A percentile compares a stretch with the other conserved stretches of the same genome.
phyloP scores from a whole-genome alignment of 1,140 invertebrate species.

The Macrobrachium nipponense region DNA sequence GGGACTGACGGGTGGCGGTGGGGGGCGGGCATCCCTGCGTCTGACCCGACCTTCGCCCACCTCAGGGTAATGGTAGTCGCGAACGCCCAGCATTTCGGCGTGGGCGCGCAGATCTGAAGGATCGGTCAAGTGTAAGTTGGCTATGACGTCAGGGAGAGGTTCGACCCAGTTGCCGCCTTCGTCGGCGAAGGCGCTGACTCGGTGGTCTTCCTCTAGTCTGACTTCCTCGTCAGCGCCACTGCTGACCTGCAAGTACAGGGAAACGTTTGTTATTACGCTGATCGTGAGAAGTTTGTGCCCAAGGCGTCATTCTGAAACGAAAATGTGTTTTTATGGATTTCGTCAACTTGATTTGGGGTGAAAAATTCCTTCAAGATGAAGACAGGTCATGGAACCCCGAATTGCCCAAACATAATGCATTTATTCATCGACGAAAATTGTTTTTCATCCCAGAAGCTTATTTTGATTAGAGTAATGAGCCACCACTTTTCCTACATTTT shows the following conservation, averaged over 20 bases:
- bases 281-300: not conserved
- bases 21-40: constrained; percentile 45
- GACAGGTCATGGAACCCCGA: no score
- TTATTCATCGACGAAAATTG: no score
- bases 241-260: constrained; percentile 3
- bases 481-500: no score
- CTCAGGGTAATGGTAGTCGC: constrained; percentile 51
- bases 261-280: not conserved
- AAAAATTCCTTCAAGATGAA: no score
- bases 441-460: no score
- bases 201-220: constrained; percentile 4
- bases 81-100: constrained; percentile 41
- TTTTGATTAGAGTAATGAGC: no score
- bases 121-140: constrained; percentile 27
- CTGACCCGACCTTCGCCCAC: constrained; percentile 33
- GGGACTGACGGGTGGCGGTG: constrained; percentile 47
- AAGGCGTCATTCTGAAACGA: not conserved
- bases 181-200: constrained; percentile 36
- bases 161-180: constrained; percentile 23
- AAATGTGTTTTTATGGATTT: no score
- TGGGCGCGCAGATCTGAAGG: constrained; percentile 5
- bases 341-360: no score
- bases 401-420: no score
- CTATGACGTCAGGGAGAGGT: constrained; percentile 48
- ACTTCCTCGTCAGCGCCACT: constrained; percentile 21